Conservation (phyloP, 2,797 vertebrate genomes). For the Cyprinodon diabolis region DNA sequence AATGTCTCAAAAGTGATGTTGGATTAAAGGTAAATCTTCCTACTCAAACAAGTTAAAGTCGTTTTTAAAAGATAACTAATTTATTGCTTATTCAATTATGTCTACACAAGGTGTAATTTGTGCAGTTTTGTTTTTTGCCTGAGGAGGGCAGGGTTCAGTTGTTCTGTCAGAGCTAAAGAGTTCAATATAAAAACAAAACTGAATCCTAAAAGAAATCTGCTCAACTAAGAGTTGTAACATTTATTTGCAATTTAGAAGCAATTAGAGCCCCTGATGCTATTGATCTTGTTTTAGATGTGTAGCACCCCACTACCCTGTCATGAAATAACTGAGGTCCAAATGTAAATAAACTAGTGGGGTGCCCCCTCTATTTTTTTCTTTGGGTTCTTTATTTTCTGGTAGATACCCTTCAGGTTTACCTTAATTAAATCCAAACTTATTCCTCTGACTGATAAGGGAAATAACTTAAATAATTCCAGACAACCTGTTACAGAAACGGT, state of each 20-base stretch:
- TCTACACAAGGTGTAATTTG: not conserved
- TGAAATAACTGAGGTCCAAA: too few relatives aligned
- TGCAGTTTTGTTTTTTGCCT: slow-evolving; percentile 45
- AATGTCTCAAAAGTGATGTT: not conserved
- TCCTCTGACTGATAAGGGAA: too few relatives aligned
- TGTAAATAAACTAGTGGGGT: too few relatives aligned
- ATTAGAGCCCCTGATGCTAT: not conserved
- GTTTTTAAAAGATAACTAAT: not conserved
- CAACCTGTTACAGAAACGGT: too few relatives aligned
- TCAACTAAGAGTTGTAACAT: slow-evolving; percentile 1
- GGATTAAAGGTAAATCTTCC: not conserved
- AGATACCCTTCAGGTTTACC: too few relatives aligned
- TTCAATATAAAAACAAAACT: not conserved
- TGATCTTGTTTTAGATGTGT: not conserved
- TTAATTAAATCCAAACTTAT: too few relatives aligned
- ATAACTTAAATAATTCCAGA: too few relatives aligned
- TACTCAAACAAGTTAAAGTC: not conserved
- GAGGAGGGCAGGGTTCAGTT: slow-evolving; percentile 69
- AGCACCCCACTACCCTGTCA: not conserved
- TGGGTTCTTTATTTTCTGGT: too few relatives aligned
- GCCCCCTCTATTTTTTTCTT: too few relatives aligned
- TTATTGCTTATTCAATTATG: not conserved
- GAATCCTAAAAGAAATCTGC: not conserved
- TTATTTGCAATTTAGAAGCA: slow-evolving; percentile 5
- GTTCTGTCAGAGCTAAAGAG: slow-evolving; percentile 11